Conservation (phyloP, 1,140 invertebrate genomes). For the Scaptomyza hsui region DNA sequence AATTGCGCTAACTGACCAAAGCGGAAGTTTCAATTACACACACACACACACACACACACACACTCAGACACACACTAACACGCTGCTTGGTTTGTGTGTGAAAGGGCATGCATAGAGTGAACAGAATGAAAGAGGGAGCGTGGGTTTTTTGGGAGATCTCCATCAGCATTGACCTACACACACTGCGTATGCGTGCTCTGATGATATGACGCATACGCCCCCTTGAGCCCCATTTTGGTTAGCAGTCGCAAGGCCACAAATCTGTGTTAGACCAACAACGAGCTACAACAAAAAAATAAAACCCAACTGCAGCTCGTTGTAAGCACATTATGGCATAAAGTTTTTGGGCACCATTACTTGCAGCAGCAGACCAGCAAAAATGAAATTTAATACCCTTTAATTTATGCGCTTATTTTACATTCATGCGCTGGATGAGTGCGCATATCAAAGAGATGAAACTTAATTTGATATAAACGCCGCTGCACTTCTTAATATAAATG, state of each 20-base stretch:
- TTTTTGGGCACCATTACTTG: constrained; percentile 72
- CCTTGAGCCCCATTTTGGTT: constrained; percentile 39
- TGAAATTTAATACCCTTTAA: constrained; percentile 66
- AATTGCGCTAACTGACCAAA: constrained; percentile 82
- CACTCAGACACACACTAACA: constrained; percentile 20
- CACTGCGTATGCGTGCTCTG: constrained; percentile 70
- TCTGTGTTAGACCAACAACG: constrained; percentile 61
- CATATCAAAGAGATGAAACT: constrained; percentile 8
- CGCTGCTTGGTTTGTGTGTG: constrained; percentile 13
- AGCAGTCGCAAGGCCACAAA: constrained; percentile 67
- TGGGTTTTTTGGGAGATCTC: constrained; percentile 17
- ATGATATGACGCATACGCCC: constrained; percentile 73
- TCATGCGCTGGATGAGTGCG: constrained; percentile 20
- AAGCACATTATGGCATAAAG: constrained; percentile 76
- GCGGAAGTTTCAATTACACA: constrained; percentile 81
- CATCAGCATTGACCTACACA: constrained; percentile 75
- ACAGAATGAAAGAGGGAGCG: background rate
- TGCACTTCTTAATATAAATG: constrained; percentile 15
- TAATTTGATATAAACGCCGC: constrained; percentile 32
- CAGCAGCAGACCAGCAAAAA: constrained; percentile 44
- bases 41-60: constrained; percentile 37
- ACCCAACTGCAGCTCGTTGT: constrained; percentile 16
- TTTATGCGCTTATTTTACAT: constrained; percentile 43
- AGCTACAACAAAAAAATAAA: background rate
- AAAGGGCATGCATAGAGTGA: constrained; percentile 29